Evolutionary conservation across 23 tunicate genomes (phyloP), one percentile per base, ranked within the genome.

Genomic region (Corella eumyota): DNA sequence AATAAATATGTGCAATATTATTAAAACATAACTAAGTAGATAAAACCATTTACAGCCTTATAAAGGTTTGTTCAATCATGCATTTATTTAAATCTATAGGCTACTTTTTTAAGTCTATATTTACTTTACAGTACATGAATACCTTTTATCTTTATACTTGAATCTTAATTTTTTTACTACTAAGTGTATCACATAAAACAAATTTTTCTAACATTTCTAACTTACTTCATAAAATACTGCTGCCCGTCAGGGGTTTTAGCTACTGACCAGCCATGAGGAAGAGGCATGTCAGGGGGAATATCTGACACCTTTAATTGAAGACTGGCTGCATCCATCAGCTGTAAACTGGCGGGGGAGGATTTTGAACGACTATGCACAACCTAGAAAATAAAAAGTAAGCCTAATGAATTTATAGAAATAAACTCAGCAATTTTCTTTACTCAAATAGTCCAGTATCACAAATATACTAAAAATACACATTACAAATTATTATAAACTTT

Each of bases 261-360:
- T 15, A 47, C 78, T 15, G 77, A 61, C 95, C 95, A 85, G 1
- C 95, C 95, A 48, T 61, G 66, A 15, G 95, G 95, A 7, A 85
- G 36, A 28, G 95, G 95, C 95, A 85, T 85, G 36, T 85, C 80
- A 9, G 75, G 75, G 0, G 95, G 95, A 25, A 85, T 71, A 53
- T 85, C 95, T 30, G 73, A 71, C 4, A 74, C 58, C 60, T 85
- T 85, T 45, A 85, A 67, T 40, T 73, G 76, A 9, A 83, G 71
- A 24, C 53, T 60, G 34, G 81, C 78, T 22, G 68, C 45, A 38
- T 85, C 74, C 70, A 71, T 59, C 52, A 84, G 58, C 69, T 84
- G 77, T 46, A 85, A 62, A 60, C 85, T 77, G 19, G 95, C 95
- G n/a, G 95, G 95, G 4, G 95, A 85, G 21, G 95, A 85, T 75